Conservation (phyloP, 2,113 vertebrate genomes). For the Coreoperca whiteheadi region DNA sequence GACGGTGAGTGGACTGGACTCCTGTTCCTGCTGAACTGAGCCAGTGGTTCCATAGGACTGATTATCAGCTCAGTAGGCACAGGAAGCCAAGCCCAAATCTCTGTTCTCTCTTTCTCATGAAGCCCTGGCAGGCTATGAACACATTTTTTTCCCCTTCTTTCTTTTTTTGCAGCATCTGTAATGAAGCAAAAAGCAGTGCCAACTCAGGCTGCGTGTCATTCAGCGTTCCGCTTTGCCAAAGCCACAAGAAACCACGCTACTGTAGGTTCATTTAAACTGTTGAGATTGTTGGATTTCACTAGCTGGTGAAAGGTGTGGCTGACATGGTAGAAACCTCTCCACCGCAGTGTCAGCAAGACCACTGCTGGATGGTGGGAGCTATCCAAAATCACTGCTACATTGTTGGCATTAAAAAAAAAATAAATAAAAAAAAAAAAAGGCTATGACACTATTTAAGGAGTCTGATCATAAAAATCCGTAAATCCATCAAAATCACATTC, state of each 20-base stretch:
- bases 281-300: constrained; percentile 25
- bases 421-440: background rate
- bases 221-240: constrained; percentile 39
- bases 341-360: constrained; percentile 11
- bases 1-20: constrained; percentile 91
- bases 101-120: constrained; percentile 27
- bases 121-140: background rate
- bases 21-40: constrained; percentile 99
- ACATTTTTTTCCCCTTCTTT: background rate
- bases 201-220: constrained; percentile 22
- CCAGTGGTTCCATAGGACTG: constrained; percentile 98
- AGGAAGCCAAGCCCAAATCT: constrained; percentile 91
- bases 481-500: constrained; percentile 50
- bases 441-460: background rate
- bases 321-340: constrained; percentile 25
- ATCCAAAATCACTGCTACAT: constrained; percentile 8
- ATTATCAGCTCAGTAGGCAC: constrained; percentile 99
- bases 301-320: constrained; percentile 35
- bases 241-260: constrained; percentile 28
- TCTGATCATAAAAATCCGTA: constrained; percentile 33
- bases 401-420: background rate
- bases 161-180: background rate
- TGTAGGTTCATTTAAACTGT: constrained; percentile 21
- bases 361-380: constrained; percentile 15
- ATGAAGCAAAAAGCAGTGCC: constrained; percentile 28